phyloP scores from a whole-genome alignment of 2,113 vertebrate genomes.

The Phaetusa simplex region DNA sequence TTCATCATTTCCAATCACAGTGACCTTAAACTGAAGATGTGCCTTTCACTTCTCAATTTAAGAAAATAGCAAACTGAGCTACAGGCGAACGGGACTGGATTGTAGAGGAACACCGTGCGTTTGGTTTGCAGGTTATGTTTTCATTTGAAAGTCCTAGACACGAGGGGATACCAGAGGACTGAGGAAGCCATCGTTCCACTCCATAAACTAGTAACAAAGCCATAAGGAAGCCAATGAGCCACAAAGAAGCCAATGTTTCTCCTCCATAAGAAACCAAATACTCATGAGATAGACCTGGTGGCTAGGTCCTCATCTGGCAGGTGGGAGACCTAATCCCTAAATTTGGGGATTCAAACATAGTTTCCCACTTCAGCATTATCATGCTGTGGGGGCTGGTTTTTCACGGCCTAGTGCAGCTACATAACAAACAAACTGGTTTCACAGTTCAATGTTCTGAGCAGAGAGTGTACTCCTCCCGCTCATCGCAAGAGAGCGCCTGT shows the following conservation, averaged over 20 bases:
- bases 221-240: not conserved
- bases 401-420: not conserved
- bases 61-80: not conserved
- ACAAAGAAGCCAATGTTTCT: not conserved
- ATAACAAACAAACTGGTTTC: not conserved
- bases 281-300: not conserved
- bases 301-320: not conserved
- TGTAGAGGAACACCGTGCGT: not conserved
- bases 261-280: not conserved
- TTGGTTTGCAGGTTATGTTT: not conserved
- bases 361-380: not conserved
- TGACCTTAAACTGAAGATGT: not conserved
- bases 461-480: not conserved
- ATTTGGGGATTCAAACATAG: not conserved
- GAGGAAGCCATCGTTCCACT: not conserved
- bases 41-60: not conserved
- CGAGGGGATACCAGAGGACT: not conserved
- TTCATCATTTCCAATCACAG: not conserved
- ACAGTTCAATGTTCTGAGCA: not conserved
- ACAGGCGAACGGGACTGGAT: not conserved
- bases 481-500: not conserved
- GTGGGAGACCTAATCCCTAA: not conserved
- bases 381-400: not conserved
- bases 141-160: not conserved
- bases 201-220: not conserved